Conservation (phyloP, 2,797 vertebrate genomes). For the Loris lydekkerianus region DNA sequence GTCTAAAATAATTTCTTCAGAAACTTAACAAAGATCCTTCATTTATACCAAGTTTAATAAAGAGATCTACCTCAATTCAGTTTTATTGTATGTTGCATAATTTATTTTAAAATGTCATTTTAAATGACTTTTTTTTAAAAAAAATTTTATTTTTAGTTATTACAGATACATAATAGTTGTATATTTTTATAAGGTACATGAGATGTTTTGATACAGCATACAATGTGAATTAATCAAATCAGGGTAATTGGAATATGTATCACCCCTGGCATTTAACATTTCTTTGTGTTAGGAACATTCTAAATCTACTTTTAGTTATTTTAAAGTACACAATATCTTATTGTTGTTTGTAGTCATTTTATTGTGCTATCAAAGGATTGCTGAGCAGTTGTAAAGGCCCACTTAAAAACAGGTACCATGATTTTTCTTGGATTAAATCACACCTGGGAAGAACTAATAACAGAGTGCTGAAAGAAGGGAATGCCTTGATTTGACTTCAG, state of each 20-base stretch:
- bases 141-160: not conserved
- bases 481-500: not conserved
- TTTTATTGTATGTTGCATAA: slow-evolving; percentile 24
- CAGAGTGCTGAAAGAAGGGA: not conserved
- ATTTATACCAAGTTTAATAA: slow-evolving; percentile 40
- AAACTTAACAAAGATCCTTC: not conserved
- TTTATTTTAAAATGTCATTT: not conserved
- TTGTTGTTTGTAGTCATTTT: not conserved
- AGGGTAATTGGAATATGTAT: not conserved
- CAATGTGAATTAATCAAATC: not conserved
- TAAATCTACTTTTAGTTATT: not conserved
- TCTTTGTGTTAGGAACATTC: not conserved
- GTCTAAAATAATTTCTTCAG: slow-evolving; percentile 17
- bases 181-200: not conserved
- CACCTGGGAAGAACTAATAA: not conserved
- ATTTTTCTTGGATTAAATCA: slow-evolving; percentile 1
- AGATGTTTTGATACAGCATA: not conserved
- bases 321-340: not conserved
- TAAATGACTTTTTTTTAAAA: not conserved
- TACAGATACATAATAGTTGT: not conserved
- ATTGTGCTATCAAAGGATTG: not conserved
- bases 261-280: not conserved
- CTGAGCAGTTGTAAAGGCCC: not conserved
- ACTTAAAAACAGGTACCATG: not conserved
- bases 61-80: not conserved